Conservation (phyloP, 2,113 vertebrate genomes). For the Sus scrofa region DNA sequence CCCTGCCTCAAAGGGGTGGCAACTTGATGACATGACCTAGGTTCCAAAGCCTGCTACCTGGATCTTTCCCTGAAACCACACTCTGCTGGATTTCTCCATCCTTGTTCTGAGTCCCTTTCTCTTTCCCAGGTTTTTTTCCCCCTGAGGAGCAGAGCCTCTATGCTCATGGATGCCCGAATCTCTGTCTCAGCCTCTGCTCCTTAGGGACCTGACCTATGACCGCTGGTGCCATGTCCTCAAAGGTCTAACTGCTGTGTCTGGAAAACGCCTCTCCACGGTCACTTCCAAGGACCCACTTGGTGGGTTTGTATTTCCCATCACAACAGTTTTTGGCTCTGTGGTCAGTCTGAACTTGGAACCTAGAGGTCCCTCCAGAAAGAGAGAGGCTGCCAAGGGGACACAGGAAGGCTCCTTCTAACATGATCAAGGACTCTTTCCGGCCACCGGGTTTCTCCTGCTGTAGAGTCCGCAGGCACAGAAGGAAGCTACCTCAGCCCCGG, state of each 20-base stretch:
- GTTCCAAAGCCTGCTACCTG: neutral
- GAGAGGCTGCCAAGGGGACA: fast-evolving
- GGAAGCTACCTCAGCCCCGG: fast-evolving
- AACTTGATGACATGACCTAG: fast-evolving
- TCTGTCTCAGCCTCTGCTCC: neutral
- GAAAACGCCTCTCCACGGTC: fast-evolving
- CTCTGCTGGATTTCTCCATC: too few species aligned
- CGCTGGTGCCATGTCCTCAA: too few species aligned
- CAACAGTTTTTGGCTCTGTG: neutral
- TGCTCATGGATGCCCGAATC: neutral
- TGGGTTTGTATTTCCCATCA: too few species aligned
- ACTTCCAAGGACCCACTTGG: fast-evolving
- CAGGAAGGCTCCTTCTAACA: neutral
- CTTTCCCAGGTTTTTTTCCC: fast-evolving
- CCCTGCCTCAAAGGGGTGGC: neutral
- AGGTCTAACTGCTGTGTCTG: neutral
- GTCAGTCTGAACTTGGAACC: neutral
- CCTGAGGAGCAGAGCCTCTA: fast-evolving
- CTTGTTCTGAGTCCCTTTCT: neutral
- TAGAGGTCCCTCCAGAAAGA: neutral
- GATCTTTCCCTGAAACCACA: neutral
- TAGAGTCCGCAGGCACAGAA: neutral
- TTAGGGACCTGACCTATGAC: neutral
- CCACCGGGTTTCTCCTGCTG: fast-evolving
- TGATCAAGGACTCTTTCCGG: neutral